Evolutionary conservation across 2,113 vertebrate genomes (phyloP).

Genomic region (Aramus guarauna): DNA sequence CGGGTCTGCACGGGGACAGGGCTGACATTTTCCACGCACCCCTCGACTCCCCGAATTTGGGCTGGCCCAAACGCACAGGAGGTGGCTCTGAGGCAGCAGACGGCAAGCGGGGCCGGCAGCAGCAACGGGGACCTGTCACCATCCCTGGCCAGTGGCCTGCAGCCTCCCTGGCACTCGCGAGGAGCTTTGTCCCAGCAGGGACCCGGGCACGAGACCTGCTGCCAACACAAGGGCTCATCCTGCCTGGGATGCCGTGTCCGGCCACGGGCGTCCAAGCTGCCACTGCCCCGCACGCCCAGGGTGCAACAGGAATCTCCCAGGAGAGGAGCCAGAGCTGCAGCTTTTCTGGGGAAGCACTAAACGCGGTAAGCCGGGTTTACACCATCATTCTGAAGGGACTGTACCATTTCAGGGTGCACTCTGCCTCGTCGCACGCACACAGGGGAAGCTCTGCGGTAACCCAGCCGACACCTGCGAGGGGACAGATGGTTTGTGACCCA

Average conservation of each 20-base stretch:
- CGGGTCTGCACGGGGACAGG: accelerated
- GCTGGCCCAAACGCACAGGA: neutral
- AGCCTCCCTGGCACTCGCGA: neutral
- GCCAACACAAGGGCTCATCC: accelerated
- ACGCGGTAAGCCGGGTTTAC: accelerated
- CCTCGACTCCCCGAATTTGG: neutral
- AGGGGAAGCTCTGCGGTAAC: accelerated
- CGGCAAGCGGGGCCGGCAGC: accelerated
- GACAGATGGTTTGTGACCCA: neutral
- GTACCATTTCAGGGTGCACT: neutral
- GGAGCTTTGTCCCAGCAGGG: neutral
- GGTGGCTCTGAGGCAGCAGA: neutral
- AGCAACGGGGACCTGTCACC: neutral
- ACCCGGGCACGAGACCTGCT: accelerated
- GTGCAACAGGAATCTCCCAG: accelerated
- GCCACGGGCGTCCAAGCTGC: accelerated
- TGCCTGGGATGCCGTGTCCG: neutral
- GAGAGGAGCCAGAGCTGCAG: neutral
- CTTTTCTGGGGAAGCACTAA: accelerated
- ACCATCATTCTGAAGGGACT: neutral
- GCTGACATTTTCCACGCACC: neutral
- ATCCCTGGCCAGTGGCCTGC: neutral
- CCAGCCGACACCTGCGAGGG: accelerated
- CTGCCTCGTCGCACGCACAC: accelerated
- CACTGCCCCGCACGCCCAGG: accelerated